These are phyloP conservation scores for Sprattus sprattus DNA, from an alignment of 2,113 vertebrate species.

Conservation along the genomic window DNA sequence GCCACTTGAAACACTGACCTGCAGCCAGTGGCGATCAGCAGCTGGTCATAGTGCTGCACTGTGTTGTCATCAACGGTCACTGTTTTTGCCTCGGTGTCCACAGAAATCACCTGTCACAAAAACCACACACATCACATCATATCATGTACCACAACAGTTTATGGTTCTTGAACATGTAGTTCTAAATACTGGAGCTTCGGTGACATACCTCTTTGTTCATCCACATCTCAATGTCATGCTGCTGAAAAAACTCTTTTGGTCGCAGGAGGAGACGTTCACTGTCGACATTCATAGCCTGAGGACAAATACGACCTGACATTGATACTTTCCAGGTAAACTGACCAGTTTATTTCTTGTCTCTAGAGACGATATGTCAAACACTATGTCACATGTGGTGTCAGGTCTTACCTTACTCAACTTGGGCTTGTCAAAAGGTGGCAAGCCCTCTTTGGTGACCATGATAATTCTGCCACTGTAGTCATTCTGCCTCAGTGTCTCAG, in stretches of 20 bases:
- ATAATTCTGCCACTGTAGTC: slow-evolving; percentile 78
- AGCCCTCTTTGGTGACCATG: slow-evolving; percentile 75
- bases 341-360: not conserved
- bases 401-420: slow-evolving; percentile 82
- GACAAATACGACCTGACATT: not conserved
- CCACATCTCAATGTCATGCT: slow-evolving; percentile 76
- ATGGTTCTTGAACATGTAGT: not conserved
- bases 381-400: not conserved
- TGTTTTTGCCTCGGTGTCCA: slow-evolving; percentile 67
- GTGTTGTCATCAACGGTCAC: slow-evolving; percentile 70
- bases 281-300: slow-evolving; percentile 75
- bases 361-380: not conserved
- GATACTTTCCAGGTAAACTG: not conserved
- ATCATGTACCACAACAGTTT: not conserved
- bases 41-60: slow-evolving; percentile 72
- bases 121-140: too few species aligned
- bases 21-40: slow-evolving; percentile 83
- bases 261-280: slow-evolving; percentile 72
- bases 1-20: slow-evolving; percentile 61
- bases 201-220: slow-evolving; percentile 74
- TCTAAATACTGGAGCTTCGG: not conserved
- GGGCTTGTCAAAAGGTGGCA: slow-evolving; percentile 79
- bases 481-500: slow-evolving; percentile 84
- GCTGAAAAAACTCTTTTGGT: slow-evolving; percentile 71
- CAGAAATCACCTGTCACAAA: slow-evolving; percentile 67